A percentile compares a stretch with the other conserved stretches of the same genome.
Conservation (phyloP, 2,888 invertebrate genomes). For the Onthophagus sagittarius region DNA sequence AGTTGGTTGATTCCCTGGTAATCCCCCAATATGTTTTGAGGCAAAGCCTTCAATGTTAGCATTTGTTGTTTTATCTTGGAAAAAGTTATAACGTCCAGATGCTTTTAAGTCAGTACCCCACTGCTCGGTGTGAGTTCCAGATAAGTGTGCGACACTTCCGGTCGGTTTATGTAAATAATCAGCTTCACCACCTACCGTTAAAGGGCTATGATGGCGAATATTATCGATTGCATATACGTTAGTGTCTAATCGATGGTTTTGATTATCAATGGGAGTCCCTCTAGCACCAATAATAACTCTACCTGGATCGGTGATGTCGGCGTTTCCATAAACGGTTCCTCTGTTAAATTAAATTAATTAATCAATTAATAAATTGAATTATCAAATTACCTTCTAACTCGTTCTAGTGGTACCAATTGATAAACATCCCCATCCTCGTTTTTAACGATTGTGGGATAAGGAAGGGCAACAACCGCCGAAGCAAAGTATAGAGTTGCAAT, state of each 20-base stretch:
- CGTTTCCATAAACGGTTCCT: constrained; percentile 8
- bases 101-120: constrained; percentile 17
- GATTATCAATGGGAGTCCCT: constrained; percentile 13
- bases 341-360: neutral
- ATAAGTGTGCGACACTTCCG: neutral
- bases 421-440: constrained; percentile 3
- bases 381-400: neutral
- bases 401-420: constrained; percentile 3
- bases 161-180: constrained; percentile 14
- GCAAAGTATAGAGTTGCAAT: neutral
- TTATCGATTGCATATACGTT: constrained; percentile 11
- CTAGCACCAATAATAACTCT: neutral
- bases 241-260: constrained; percentile 15
- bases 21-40: constrained; percentile 3
- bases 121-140: constrained; percentile 5
- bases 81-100: constrained; percentile 20
- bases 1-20: neutral
- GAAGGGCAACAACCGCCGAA: neutral
- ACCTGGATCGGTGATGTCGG: constrained; percentile 1
- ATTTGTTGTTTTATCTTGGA: constrained; percentile 14
- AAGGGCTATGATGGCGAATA: constrained; percentile 4
- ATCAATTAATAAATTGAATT: neutral
- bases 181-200: constrained; percentile 8
- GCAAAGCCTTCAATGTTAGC: constrained; percentile 14
- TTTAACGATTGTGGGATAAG: neutral